These are phyloP conservation scores for Diadema setosum DNA, from an alignment of 35 echinoderm and acorn worm genomes.

Conservation along the genomic window DNA sequence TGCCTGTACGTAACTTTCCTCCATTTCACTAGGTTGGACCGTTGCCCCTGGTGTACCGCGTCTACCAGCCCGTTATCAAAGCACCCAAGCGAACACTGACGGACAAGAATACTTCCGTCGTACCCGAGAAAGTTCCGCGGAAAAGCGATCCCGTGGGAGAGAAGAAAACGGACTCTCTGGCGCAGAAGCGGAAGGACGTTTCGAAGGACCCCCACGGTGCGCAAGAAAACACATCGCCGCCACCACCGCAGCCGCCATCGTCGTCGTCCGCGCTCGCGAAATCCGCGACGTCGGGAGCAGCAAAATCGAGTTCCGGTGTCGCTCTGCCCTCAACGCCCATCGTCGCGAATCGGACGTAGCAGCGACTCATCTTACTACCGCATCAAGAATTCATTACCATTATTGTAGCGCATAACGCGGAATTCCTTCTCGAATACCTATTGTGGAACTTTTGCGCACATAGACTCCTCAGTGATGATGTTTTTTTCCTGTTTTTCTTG, in stretches of 20 bases:
- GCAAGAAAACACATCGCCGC: background rate
- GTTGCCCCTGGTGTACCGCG: background rate
- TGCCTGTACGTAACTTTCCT: no score
- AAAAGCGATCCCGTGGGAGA: background rate
- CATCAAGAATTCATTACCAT: no score
- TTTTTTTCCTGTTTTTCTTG: no score
- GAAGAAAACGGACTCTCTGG: background rate
- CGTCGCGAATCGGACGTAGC: background rate
- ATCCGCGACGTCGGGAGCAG: background rate
- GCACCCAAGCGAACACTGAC: background rate
- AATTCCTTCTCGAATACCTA: no score
- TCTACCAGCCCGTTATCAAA: background rate
- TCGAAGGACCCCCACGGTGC: background rate
- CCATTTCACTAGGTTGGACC: background rate
- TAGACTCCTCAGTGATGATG: no score
- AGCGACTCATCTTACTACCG: no score
- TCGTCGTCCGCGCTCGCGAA: background rate
- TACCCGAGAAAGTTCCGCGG: background rate
- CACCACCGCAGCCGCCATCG: background rate
- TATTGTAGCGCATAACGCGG: no score
- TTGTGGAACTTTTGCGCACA: no score
- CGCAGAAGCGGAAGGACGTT: background rate
- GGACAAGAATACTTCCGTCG: background rate
- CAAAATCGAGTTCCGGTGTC: background rate
- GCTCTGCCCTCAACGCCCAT: background rate